Percentiles rank a stretch among this genome's conserved stretches.
Conservation (phyloP, 2,888 invertebrate species). For the Argyresthia goedartella region DNA sequence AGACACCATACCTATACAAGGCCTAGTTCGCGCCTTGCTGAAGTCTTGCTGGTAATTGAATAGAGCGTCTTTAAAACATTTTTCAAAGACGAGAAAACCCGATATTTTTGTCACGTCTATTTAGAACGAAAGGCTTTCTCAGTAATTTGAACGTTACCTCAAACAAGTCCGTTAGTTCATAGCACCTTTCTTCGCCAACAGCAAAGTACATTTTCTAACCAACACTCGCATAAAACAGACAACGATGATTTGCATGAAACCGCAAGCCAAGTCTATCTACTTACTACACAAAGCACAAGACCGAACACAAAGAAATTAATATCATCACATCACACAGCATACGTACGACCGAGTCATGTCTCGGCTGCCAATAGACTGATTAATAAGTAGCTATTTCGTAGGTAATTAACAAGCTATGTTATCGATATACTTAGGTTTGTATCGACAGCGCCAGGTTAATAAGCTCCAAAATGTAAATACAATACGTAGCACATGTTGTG, state of each 20-base stretch:
- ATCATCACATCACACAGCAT: not conserved
- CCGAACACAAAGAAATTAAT: not conserved
- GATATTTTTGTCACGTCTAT: too few species aligned
- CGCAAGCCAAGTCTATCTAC: not conserved
- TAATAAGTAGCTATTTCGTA: not conserved
- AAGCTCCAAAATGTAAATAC: not conserved
- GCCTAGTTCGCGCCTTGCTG: too few species aligned
- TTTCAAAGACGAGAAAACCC: too few species aligned
- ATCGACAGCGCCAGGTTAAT: not conserved
- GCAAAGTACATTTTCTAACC: constrained; percentile 2
- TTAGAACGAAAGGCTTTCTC: not conserved
- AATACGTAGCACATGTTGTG: not conserved
- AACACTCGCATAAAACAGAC: not conserved
- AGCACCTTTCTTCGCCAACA: constrained; percentile 1
- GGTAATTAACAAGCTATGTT: not conserved
- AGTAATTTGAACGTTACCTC: not conserved
- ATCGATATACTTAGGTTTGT: not conserved
- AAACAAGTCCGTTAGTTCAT: not conserved
- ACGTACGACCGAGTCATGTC: not conserved
- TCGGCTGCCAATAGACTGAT: not conserved
- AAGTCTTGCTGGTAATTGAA: too few species aligned
- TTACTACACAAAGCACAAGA: not conserved
- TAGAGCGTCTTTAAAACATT: too few species aligned
- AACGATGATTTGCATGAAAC: not conserved
- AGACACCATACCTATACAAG: too few species aligned